A percentile compares a stretch with the other conserved stretches of the same genome.
These are phyloP conservation scores for Craseonycteris thonglongyai DNA, from an alignment of 2,113 vertebrate genomes.

Conservation along the genomic window DNA sequence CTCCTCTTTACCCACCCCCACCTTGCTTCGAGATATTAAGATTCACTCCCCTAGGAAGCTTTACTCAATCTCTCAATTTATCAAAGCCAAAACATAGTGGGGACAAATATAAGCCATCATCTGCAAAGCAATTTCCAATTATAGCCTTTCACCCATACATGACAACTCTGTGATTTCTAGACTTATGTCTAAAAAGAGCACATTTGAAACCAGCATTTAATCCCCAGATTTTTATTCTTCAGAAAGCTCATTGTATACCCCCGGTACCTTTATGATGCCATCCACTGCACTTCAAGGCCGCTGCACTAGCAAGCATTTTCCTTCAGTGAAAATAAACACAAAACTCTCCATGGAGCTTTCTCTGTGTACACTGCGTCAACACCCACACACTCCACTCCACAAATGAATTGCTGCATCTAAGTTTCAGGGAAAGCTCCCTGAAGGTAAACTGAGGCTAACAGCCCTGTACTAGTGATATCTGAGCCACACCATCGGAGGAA, in stretches of 20 bases:
- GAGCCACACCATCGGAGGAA: background rate
- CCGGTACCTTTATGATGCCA: background rate
- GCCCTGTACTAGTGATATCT: background rate
- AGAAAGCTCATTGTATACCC: background rate
- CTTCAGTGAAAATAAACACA: background rate
- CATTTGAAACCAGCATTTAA: background rate
- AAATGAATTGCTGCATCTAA: background rate
- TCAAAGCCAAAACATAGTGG: background rate
- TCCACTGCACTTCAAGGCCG: background rate
- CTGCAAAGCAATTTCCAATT: background rate
- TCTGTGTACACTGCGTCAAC: background rate
- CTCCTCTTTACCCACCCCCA: background rate
- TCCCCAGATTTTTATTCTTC: background rate
- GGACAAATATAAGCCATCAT: background rate
- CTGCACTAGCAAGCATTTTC: background rate
- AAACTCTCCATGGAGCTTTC: background rate
- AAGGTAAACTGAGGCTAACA: conserved; percentile 27
- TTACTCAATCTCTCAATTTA: background rate
- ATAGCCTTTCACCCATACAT: background rate
- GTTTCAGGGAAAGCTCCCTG: background rate
- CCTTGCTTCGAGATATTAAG: background rate
- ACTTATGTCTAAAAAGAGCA: background rate
- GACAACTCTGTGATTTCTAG: background rate
- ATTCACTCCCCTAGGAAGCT: background rate
- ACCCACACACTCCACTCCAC: background rate